These are phyloP conservation scores for Lepilemur ruficaudatus DNA, from an alignment of 2,797 vertebrate genomes.

Conservation along the genomic window DNA sequence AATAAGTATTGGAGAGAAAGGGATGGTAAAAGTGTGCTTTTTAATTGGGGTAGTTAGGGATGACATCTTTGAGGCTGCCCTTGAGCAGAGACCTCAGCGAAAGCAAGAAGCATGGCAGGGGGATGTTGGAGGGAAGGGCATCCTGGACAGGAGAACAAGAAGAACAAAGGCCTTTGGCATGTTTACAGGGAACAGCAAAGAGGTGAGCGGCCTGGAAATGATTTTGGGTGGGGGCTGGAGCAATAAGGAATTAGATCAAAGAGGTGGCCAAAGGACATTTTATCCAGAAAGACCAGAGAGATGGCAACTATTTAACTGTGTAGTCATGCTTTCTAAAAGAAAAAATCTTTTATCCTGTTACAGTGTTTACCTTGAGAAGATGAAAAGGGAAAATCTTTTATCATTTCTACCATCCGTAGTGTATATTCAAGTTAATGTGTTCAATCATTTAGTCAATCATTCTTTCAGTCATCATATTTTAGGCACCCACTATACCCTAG, in stretches of 20 bases:
- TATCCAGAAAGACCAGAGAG: background rate
- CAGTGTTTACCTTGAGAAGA: conserved; percentile 13
- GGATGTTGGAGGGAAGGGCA: background rate
- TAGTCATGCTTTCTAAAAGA: background rate
- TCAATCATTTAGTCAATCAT: background rate
- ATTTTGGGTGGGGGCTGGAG: background rate
- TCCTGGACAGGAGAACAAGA: background rate
- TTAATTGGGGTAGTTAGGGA: background rate
- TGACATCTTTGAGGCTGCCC: background rate
- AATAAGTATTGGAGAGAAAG: background rate
- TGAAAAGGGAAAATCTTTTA: background rate
- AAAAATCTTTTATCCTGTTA: background rate
- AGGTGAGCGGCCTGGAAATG: background rate
- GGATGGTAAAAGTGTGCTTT: background rate
- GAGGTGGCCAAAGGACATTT: conserved; percentile 11
- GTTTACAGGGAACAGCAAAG: background rate
- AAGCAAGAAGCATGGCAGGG: background rate
- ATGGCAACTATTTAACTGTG: background rate
- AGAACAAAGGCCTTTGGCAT: background rate
- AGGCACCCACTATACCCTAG: background rate
- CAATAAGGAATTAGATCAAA: background rate
- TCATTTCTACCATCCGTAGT: background rate
- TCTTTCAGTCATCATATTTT: background rate
- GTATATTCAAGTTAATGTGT: background rate
- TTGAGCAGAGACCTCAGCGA: background rate